Percentiles rank a stretch among this genome's conserved stretches.
Conservation (phyloP, 2,888 invertebrate genomes). For the Cepaea hortensis region DNA sequence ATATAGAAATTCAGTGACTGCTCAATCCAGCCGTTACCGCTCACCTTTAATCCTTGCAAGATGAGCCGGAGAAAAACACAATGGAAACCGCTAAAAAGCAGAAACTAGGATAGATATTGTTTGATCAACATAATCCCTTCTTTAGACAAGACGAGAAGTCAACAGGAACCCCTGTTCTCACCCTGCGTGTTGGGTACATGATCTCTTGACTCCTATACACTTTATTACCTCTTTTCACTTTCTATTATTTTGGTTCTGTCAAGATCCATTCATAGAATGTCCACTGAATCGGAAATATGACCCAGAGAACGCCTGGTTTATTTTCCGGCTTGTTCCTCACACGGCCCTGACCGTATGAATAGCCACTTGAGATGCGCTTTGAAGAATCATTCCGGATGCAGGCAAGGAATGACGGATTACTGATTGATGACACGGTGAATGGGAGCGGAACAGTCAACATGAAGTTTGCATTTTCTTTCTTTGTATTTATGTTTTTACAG, state of each 20-base stretch:
- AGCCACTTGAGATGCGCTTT: not conserved
- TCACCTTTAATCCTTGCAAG: too few relatives aligned
- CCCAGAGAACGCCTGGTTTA: not conserved
- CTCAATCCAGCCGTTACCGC: too few relatives aligned
- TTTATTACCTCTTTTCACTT: not conserved
- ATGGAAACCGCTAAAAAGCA: too few relatives aligned
- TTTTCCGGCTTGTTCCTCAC: not conserved
- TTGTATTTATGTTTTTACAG: not conserved
- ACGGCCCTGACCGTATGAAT: not conserved
- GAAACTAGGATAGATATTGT: too few relatives aligned
- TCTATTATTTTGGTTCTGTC: not conserved
- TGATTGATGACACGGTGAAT: constrained; percentile 10
- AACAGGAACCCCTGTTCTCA: not conserved
- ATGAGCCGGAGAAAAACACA: too few relatives aligned
- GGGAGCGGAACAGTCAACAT: not conserved
- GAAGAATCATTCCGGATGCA: not conserved
- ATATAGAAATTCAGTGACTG: too few relatives aligned
- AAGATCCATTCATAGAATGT: not conserved
- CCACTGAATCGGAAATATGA: not conserved
- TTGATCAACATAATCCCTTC: too few relatives aligned
- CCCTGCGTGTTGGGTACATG: not conserved
- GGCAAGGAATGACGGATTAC: not conserved
- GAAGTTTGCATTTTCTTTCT: not conserved
- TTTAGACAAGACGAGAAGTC: not conserved
- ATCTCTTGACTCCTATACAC: not conserved